Evolutionary conservation across 2,888 invertebrate genomes (phyloP), one percentile per base, ranked within the genome.

Genomic region (Plebejus argus): DNA sequence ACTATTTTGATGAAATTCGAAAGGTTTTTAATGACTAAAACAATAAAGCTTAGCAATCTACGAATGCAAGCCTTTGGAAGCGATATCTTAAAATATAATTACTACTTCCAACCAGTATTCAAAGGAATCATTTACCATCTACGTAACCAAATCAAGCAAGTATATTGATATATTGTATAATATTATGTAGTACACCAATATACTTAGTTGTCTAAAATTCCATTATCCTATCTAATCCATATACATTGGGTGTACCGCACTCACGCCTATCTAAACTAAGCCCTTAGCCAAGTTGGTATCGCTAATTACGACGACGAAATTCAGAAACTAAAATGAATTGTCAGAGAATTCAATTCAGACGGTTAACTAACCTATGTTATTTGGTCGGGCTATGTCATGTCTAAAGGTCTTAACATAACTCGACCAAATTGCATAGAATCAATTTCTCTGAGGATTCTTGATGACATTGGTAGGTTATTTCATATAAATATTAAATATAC

Each of bases 41-140:
- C 15, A 70, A n/a, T 33, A 76, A 49, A 23, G 35, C n/a, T 23
- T 49, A 76, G 70, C 76, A 66, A 70, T 58, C 78, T 72, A 78
- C 76, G 79, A 78, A 78, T 81, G 80, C 81, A 81, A 81, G 81
- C 81, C 61, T 70, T 75, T 76, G 79, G 80, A 81, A 81, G 81
- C 80, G 80, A 33, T 80, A 78, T 76, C 23, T 33, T 78, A 71
- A 70, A n/a, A n/a, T n/a, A 79, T 78, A 78, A 79, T 80, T 81
- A 78, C 78, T 79, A 76, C 81, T 81, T 76, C 81, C 81, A 78
- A 77, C 39, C 77, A 81, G 81, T 81, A 81, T 70, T 49, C 81
- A 79, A 81, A 81, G 81, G 81, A 81, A 81, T 80, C 81, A 80
- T 77, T 79, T 78, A 79, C 66, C 28, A 66, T 66, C 28, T 61